Evolutionary conservation across 2,888 invertebrate genomes (phyloP).

Genomic region (Agrotis exclamationis): DNA sequence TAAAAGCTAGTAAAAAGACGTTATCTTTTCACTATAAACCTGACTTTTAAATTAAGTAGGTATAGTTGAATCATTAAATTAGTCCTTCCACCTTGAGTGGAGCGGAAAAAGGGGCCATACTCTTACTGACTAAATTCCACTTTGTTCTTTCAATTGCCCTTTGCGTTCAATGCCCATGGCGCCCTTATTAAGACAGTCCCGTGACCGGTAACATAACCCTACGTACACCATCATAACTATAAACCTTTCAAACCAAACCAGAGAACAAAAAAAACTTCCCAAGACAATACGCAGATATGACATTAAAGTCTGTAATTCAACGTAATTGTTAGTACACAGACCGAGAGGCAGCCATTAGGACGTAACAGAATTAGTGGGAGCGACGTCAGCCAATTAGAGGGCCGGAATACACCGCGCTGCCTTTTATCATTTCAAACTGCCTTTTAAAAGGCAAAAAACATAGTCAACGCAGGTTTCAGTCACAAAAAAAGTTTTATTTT

Average conservation of each 20-base stretch:
- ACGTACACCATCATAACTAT: not conserved
- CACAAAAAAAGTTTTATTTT: slow-evolving; percentile 3
- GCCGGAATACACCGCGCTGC: slow-evolving; percentile 32
- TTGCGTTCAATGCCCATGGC: too few relatives aligned
- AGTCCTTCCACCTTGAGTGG: too few relatives aligned
- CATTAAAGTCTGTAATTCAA: slow-evolving; percentile 55
- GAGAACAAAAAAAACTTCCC: slow-evolving; percentile 38
- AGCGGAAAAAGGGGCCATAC: too few relatives aligned
- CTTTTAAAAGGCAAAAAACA: slow-evolving; percentile 33
- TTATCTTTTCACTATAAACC: not conserved
- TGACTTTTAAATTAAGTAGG: not conserved
- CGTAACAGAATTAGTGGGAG: slow-evolving; percentile 76
- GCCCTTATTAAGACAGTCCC: too few relatives aligned
- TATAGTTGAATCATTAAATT: too few relatives aligned
- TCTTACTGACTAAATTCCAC: too few relatives aligned
- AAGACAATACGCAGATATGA: slow-evolving; percentile 56
- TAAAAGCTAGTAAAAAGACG: too few relatives aligned
- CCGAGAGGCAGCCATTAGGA: slow-evolving; percentile 75
- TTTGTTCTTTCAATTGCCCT: too few relatives aligned
- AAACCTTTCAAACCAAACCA: not conserved
- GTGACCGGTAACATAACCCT: not conserved
- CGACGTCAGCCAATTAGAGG: slow-evolving; percentile 70
- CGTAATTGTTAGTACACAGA: slow-evolving; percentile 76
- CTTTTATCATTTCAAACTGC: slow-evolving; percentile 49
- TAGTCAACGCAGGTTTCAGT: slow-evolving; percentile 1